Percentiles rank a stretch among this genome's conserved stretches.
These are phyloP conservation scores for Cosmorhoe ocellata DNA, from an alignment of 2,888 invertebrate species.

Conservation along the genomic window DNA sequence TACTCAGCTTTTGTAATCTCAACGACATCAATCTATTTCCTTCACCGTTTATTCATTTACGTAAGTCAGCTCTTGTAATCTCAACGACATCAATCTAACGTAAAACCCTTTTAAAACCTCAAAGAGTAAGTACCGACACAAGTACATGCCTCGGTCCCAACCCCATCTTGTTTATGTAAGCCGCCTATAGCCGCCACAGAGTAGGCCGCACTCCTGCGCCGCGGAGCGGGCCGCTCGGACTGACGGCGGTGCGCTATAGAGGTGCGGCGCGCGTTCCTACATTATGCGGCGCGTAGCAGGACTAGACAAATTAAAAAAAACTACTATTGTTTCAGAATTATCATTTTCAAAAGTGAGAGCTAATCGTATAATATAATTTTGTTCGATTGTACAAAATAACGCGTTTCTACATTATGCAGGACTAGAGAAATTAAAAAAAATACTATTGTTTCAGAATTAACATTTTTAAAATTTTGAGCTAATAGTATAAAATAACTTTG, in stretches of 20 bases:
- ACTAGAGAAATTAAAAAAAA: too few relatives aligned
- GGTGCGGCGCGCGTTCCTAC: neutral
- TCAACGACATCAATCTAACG: too few relatives aligned
- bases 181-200: constrained; percentile 1
- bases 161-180: constrained; percentile 7
- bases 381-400: too few relatives aligned
- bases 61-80: neutral
- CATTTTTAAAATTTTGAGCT: too few relatives aligned
- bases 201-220: neutral
- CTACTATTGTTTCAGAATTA: too few relatives aligned
- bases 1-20: neutral
- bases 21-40: too few relatives aligned
- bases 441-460: too few relatives aligned
- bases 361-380: too few relatives aligned
- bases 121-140: neutral
- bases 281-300: neutral
- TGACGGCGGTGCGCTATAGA: neutral
- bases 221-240: neutral
- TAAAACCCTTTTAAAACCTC: neutral
- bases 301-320: neutral
- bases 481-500: too few relatives aligned
- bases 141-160: neutral
- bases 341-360: too few relatives aligned
- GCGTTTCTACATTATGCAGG: too few relatives aligned
- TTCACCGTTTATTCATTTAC: too few relatives aligned